These are phyloP conservation scores for Pantherophis vulpinus DNA, from an alignment of 2,797 vertebrate species.

Conservation along the genomic window DNA sequence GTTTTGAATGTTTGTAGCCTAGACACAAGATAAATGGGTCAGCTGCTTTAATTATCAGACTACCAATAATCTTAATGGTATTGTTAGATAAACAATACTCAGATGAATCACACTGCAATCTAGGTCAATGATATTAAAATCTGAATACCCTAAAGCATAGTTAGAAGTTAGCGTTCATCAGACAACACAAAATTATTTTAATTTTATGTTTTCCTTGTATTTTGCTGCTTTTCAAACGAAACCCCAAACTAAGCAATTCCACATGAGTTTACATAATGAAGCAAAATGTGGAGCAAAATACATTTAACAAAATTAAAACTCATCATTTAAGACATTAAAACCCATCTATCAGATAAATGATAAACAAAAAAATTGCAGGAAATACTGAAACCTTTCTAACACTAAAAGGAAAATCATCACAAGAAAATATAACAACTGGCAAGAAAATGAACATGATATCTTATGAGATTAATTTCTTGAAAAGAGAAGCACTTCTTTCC, in stretches of 20 bases:
- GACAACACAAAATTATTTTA: not conserved
- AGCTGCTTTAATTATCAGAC: not conserved
- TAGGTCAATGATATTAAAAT: not conserved
- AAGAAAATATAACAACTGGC: not conserved
- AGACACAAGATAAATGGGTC: not conserved
- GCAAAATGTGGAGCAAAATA: not conserved
- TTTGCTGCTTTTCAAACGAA: not conserved
- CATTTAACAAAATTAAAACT: not conserved
- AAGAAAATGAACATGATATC: not conserved
- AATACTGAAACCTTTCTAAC: not conserved
- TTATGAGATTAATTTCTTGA: not conserved
- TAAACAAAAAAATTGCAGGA: not conserved
- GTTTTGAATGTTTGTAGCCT: not conserved
- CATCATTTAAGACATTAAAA: not conserved
- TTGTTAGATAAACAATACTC: not conserved
- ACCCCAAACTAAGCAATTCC: not conserved
- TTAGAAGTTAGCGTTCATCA: too few relatives aligned
- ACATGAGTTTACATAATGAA: not conserved
- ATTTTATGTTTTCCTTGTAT: not conserved
- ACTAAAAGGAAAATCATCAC: not conserved
- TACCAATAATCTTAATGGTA: not conserved
- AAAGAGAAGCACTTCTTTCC: not conserved
- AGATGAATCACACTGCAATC: not conserved
- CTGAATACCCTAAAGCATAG: not conserved
- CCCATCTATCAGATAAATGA: not conserved